Percentiles rank a stretch among this genome's conserved stretches.
phyloP scores from a whole-genome alignment of 2,113 vertebrate species.

The human (Homo sapiens) region GRCh38 chr4:170586001-170586500 shows the following conservation, averaged over 20 bases:
- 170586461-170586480: too few species aligned
- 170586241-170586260: not conserved
- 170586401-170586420: too few species aligned
- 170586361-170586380: too few species aligned
- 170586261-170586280: conserved; percentile 26
- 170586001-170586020: not conserved
- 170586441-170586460: too few species aligned
- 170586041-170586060: not conserved
- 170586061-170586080: not conserved
- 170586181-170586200: not conserved
- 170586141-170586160: not conserved
- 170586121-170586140: not conserved
- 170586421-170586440: too few species aligned
- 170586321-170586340: not conserved
- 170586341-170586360: too few species aligned
- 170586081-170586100: not conserved
- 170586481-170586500: too few species aligned
- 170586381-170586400: too few species aligned
- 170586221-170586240: not conserved
- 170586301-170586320: not conserved
- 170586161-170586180: not conserved
- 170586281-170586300: not conserved
- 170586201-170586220: not conserved
- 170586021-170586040: not conserved
- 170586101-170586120: not conserved